These are phyloP conservation scores for Aphelocoma californica DNA, from an alignment of 2,797 vertebrate species.

Conservation along the genomic window DNA sequence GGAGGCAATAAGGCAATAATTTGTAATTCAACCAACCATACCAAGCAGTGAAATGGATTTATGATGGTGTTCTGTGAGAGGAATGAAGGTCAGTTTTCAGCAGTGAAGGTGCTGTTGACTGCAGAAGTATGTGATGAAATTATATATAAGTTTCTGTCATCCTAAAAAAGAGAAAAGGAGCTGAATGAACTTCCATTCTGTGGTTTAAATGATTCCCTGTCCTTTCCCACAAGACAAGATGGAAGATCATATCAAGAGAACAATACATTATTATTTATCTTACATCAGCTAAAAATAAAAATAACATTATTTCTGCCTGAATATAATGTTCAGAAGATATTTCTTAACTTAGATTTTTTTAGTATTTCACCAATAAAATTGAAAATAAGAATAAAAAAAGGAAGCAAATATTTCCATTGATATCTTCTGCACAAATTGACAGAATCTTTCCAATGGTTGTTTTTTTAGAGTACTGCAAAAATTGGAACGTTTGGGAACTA, in stretches of 20 bases:
- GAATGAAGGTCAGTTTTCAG: constrained; percentile 69
- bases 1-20: constrained; percentile 49
- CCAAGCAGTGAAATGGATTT: constrained; percentile 67
- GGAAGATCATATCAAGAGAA: neutral
- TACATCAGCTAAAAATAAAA: neutral
- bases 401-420: neutral
- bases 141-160: constrained; percentile 41
- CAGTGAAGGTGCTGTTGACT: constrained; percentile 37
- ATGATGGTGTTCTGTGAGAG: constrained; percentile 31
- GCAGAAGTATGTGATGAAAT: constrained; percentile 55
- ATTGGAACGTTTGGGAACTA: neutral
- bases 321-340: neutral
- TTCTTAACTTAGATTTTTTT: neutral
- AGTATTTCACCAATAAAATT: neutral
- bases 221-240: neutral
- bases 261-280: neutral
- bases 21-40: constrained; percentile 68
- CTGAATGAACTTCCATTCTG: neutral
- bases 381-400: neutral
- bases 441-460: neutral
- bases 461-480: neutral
- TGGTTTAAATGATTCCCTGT: neutral
- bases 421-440: neutral
- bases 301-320: neutral
- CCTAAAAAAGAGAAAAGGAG: neutral